These are phyloP conservation scores for Dryomyza anilis DNA, from an alignment of 2,888 invertebrate genomes.

Conservation along the genomic window DNA sequence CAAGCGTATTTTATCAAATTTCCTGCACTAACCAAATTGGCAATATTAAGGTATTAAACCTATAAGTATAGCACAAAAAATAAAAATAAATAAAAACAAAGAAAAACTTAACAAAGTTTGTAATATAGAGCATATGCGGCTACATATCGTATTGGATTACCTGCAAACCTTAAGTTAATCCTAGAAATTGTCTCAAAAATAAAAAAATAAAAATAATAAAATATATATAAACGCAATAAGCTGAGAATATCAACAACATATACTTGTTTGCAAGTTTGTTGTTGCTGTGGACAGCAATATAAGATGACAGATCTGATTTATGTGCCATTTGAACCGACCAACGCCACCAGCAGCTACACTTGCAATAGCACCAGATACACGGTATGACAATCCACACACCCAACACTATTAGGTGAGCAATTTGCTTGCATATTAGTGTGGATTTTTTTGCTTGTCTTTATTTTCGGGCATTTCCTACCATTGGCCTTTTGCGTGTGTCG, in stretches of 20 bases:
- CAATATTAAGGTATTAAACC: background rate
- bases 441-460: conserved; percentile 44
- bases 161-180: background rate
- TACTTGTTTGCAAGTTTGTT: too few species aligned
- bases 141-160: background rate
- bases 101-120: background rate
- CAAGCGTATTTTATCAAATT: too few species aligned
- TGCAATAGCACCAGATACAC: background rate
- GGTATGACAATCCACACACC: background rate
- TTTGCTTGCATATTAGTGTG: too few species aligned
- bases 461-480: background rate
- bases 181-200: too few species aligned
- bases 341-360: background rate
- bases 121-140: conserved; percentile 2
- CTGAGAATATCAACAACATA: too few species aligned
- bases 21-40: too few species aligned
- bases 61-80: background rate
- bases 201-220: too few species aligned
- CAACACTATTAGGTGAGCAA: background rate
- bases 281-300: background rate
- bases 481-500: background rate
- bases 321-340: conserved; percentile 3
- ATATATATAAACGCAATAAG: too few species aligned
- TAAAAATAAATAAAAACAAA: background rate
- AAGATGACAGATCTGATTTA: conserved; percentile 7